A percentile compares a stretch with the other conserved stretches of the same genome.
Conservation (phyloP, 2,888 invertebrate genomes). For the Plutella xylostella region DNA sequence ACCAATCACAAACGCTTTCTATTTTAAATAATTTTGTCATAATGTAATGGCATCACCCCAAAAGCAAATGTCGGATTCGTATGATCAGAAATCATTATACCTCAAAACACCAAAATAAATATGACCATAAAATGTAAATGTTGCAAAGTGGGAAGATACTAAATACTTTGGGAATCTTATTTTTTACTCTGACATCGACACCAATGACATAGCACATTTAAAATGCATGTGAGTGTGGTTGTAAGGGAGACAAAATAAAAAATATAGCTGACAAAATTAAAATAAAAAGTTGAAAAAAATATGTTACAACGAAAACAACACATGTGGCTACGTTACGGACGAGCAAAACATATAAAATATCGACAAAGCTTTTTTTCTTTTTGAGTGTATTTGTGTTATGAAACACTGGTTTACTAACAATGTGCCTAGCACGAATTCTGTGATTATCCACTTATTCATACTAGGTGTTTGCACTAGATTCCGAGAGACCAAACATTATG, state of each 20-base stretch:
- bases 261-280: slow-evolving; percentile 39
- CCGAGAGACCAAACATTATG: no score
- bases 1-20: slow-evolving; percentile 63
- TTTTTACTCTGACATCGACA: neutral
- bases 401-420: no score
- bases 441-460: no score
- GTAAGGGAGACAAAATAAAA: slow-evolving; percentile 25
- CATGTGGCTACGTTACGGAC: slow-evolving; percentile 11
- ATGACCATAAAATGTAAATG: no score
- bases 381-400: no score
- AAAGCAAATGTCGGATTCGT: slow-evolving; percentile 63
- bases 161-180: neutral
- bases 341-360: neutral
- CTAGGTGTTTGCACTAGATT: no score
- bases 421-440: no score
- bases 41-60: slow-evolving; percentile 55
- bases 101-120: neutral
- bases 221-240: slow-evolving; percentile 70
- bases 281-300: no score
- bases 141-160: neutral
- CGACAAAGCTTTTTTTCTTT: no score
- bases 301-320: slow-evolving; percentile 9
- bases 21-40: slow-evolving; percentile 21
- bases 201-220: slow-evolving; percentile 27
- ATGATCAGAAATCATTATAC: slow-evolving; percentile 9